Evolutionary conservation across 2,797 vertebrate genomes (phyloP), one percentile per base, ranked within the genome.

Genomic region (Gorsachius magnificus): DNA sequence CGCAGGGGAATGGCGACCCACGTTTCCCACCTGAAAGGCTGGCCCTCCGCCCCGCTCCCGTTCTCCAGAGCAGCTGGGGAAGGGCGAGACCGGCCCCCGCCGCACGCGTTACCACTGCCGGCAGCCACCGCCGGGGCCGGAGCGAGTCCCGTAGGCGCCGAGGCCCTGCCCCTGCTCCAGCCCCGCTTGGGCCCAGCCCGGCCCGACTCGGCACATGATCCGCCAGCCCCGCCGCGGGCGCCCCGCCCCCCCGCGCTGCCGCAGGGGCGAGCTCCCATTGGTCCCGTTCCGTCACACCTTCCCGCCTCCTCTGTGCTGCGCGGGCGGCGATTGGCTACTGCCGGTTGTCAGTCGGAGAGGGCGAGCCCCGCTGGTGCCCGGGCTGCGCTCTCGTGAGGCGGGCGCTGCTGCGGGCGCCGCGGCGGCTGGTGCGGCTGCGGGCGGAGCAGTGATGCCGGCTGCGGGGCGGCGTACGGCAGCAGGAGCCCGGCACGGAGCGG

Each of bases 401-500:
- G 95, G 90, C 94, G 90, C 64, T 72, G 92, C 74, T 82, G 94
- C 95, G 96, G 86, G 94, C 65, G 90, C 93, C 65, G 96, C 94
- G 82, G 87, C 19, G 58, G 88, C 95, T 77, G 91, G 84, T 93
- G 96, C 97, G 60, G 97, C 94, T 74, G 96, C 92, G 61, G 91
- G 83, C 41, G 85, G 95, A 83, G 97, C 95, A 96, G 97, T 95
- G 97, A 98, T 98, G 98, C 97, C 93, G 97, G 96, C 92, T 65
- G 76, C 63, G 61, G 80, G 95, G 95, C 90, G 81, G 91, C 36
- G 90, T 92, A 48, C 84, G 88, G 95, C 93, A 87, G 96, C 92
- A 74, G 97, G 94, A 96, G 94, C 74, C 91, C 65, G 46, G 93
- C 93, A 60, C 86, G 90, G 86, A 97, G 93, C 82, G 72, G 83